Conservation (phyloP, 2,797 vertebrate species). For the Semotilus atromaculatus region DNA sequence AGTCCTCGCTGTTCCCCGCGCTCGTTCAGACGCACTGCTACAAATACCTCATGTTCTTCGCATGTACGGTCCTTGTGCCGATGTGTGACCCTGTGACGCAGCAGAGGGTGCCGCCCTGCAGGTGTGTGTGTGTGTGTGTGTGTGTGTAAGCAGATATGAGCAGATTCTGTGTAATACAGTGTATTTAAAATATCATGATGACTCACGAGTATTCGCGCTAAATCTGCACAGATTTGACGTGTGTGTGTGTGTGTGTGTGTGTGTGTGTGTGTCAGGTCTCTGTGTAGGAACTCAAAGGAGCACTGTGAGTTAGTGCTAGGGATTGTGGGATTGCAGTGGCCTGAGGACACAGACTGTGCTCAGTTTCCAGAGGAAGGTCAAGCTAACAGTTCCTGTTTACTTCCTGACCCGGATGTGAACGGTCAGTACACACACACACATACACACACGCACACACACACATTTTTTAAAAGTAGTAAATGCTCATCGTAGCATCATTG, state of each 20-base stretch:
- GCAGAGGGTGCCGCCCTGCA: slow-evolving; percentile 90
- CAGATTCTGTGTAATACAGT: too few relatives aligned
- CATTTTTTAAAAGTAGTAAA: too few relatives aligned
- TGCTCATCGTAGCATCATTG: too few relatives aligned
- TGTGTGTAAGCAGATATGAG: too few relatives aligned
- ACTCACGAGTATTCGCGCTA: too few relatives aligned
- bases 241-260: not conserved
- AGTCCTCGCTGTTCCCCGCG: slow-evolving; percentile 92
- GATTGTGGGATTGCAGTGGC: slow-evolving; percentile 94
- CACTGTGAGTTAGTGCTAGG: slow-evolving; percentile 91
- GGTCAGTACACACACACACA: slow-evolving; percentile 67
- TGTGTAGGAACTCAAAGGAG: slow-evolving; percentile 89
- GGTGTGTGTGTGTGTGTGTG: slow-evolving; percentile 63
- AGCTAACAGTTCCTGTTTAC: slow-evolving; percentile 84
- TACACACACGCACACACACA: too few relatives aligned
- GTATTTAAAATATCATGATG: too few relatives aligned
- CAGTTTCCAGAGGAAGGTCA: slow-evolving; percentile 90
- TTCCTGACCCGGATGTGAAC: slow-evolving; percentile 87
- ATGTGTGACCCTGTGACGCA: slow-evolving; percentile 88
- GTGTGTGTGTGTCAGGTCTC: slow-evolving; percentile 71
- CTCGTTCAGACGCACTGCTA: slow-evolving; percentile 97
- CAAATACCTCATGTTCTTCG: slow-evolving; percentile 97
- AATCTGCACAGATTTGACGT: too few relatives aligned
- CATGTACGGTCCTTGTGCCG: slow-evolving; percentile 94
- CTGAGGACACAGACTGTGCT: slow-evolving; percentile 89